Evolutionary conservation across 2,888 invertebrate genomes (phyloP).

Genomic region (Nymphalis c-album): DNA sequence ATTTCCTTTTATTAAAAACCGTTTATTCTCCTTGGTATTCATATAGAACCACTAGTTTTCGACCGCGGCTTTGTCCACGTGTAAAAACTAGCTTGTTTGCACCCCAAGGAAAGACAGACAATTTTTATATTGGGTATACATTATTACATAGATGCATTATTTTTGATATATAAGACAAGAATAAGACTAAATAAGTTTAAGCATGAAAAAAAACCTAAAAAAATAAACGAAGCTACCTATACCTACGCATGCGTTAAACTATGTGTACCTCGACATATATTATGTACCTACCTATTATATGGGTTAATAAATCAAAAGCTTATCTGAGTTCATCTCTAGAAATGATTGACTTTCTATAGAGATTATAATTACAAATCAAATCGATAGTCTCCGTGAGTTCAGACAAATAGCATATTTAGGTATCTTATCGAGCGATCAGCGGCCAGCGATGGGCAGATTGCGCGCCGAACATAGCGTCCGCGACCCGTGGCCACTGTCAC

Average conservation of each 20-base stretch:
- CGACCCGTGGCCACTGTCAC: slow-evolving; percentile 65
- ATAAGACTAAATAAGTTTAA: not conserved
- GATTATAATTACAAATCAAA: slow-evolving; percentile 64
- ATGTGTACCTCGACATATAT: slow-evolving; percentile 16
- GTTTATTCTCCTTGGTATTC: no score
- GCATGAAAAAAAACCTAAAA: not conserved
- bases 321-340: slow-evolving; percentile 49
- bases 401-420: slow-evolving; percentile 67
- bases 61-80: no score
- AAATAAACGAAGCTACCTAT: not conserved
- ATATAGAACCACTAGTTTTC: no score
- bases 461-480: slow-evolving; percentile 60
- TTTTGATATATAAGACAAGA: no score
- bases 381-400: slow-evolving; percentile 62
- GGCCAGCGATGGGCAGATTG: slow-evolving; percentile 57
- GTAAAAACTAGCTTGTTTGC: no score
- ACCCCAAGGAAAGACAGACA: no score
- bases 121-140: no score
- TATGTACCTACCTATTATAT: slow-evolving; percentile 13
- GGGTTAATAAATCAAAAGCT: slow-evolving; percentile 42
- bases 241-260: slow-evolving; percentile 1
- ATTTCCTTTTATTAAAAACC: no score
- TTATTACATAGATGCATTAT: no score
- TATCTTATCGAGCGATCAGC: slow-evolving; percentile 64
- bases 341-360: slow-evolving; percentile 77